Percentiles rank a stretch among this genome's conserved stretches.
phyloP scores from a whole-genome alignment of 2,113 vertebrate genomes.

The Heloderma charlesbogerti region DNA sequence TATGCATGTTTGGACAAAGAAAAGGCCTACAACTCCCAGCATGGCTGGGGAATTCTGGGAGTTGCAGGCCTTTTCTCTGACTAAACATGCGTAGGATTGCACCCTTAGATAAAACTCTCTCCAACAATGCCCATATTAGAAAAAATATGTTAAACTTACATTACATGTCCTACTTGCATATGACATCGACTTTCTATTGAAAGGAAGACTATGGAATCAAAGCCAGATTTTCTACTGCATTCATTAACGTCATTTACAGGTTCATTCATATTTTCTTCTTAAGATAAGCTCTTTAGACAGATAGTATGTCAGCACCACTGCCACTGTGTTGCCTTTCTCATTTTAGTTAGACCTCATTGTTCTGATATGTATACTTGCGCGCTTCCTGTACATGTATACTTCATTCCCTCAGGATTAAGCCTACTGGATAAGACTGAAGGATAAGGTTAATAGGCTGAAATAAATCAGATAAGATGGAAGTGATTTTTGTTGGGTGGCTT shows the following conservation, averaged over 20 bases:
- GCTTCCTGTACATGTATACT: neutral
- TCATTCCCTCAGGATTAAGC: neutral
- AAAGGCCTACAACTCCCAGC: no score
- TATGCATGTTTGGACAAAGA: no score
- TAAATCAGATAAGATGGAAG: neutral
- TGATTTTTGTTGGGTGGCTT: neutral
- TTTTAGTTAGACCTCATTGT: neutral
- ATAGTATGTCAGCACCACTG: neutral
- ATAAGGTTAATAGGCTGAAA: neutral
- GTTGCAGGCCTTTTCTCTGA: no score
- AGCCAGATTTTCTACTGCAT: neutral
- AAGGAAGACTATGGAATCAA: neutral
- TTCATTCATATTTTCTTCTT: neutral
- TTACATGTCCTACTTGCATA: neutral
- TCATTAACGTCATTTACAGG: neutral
- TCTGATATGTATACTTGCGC: neutral
- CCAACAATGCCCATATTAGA: neutral
- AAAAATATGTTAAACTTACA: neutral
- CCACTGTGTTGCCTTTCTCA: neutral
- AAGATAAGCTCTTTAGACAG: neutral
- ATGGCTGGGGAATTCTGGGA: no score
- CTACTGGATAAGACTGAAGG: neutral
- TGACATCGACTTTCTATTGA: neutral
- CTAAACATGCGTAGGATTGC: no score
- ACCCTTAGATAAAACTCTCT: conserved; percentile 15